Base-by-base conservation (phyloP, 2,888 invertebrate genomes). In the Spisula subtruncata region DNA sequence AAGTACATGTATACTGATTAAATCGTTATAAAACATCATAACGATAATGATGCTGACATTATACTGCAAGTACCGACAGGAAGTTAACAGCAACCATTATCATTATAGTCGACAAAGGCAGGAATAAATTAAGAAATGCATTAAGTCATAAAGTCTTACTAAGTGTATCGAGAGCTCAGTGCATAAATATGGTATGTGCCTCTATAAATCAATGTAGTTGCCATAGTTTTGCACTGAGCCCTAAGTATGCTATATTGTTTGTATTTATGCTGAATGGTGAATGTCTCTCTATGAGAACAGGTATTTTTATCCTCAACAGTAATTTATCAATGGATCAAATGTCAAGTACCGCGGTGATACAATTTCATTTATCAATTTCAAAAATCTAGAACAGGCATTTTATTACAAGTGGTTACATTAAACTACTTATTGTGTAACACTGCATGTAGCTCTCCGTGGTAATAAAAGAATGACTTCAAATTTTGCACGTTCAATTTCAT, bases 241-340 rank as follows among this genome's bases (percentile, higher is more conserved):
- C n/a, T n/a, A n/a, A n/a, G n/a, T n/a, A n/a, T n/a, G 60, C 10
- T 25, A 66, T 66, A 10, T 66, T 66, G n/a, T 25, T 66, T 66
- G 60, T 66, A 25, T 66, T 66, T 66, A 66, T 66, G 25, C 5
- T 25, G 60, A 25, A 66, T 12, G 56, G 25, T 66, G 25, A 0
- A 25, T 25, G 25, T n/a, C 25, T 66, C n/a, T n/a, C 25, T 60
- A 25, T n/a, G 60, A n/a, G n/a, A 66, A 66, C 60, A 66, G n/a
- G 20, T 25, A 66, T n/a, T 66, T 25, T 66, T 12, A n/a, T 66
- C 60, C 25, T 41, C 20, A 25, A 66, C 60, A 66, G 75, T 35
- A 75, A 75, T 75, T 35, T 75, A 10, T 35, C 75, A 75, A 75
- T 75, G 75, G n/a, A 75, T 75, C 75, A 75, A 18, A 75, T 75